Conservation (phyloP, 2,888 invertebrate genomes). For the Pristionchus fissidentatus region DNA sequence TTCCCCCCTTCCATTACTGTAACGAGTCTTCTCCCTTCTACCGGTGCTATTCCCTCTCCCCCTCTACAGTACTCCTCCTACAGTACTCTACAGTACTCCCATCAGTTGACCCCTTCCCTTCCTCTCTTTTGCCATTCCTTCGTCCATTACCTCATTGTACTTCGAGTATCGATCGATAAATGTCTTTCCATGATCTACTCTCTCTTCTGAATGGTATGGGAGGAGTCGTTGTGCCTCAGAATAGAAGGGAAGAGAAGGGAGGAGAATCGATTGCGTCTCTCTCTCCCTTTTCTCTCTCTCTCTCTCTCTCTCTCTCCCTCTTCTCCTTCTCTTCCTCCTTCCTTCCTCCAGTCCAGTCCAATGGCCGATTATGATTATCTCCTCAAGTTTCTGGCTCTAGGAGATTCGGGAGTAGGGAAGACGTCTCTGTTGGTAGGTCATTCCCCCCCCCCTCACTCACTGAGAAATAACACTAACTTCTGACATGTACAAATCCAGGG, state of each 20-base stretch:
- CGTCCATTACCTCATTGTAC: neutral
- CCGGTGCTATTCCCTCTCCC: neutral
- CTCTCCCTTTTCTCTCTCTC: neutral
- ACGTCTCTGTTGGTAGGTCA: slow-evolving; percentile 84
- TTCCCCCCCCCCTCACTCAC: neutral
- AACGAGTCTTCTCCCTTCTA: neutral
- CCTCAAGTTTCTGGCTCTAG: slow-evolving; percentile 91
- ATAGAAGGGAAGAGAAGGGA: slow-evolving; percentile 48
- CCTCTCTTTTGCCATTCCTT: slow-evolving; percentile 6
- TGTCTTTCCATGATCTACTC: neutral
- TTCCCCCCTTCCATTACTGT: neutral
- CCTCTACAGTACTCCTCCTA: neutral
- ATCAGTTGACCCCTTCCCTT: slow-evolving; percentile 11
- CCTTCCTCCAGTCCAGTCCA: slow-evolving; percentile 7
- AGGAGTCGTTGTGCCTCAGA: slow-evolving; percentile 3
- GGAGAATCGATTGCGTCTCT: slow-evolving; percentile 6
- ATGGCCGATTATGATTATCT: slow-evolving; percentile 88
- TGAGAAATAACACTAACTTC: no score
- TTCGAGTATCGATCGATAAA: slow-evolving; percentile 25
- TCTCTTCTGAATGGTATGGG: neutral
- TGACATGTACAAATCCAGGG: no score
- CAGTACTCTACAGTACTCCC: slow-evolving; percentile 1
- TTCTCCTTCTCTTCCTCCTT: slow-evolving; percentile 21
- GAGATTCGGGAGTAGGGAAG: slow-evolving; percentile 97
- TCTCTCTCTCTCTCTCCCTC: slow-evolving; percentile 3